A percentile compares a stretch with the other conserved stretches of the same genome.
Conservation (phyloP, 1,140 invertebrate species). For the Adelges cooleyi region DNA sequence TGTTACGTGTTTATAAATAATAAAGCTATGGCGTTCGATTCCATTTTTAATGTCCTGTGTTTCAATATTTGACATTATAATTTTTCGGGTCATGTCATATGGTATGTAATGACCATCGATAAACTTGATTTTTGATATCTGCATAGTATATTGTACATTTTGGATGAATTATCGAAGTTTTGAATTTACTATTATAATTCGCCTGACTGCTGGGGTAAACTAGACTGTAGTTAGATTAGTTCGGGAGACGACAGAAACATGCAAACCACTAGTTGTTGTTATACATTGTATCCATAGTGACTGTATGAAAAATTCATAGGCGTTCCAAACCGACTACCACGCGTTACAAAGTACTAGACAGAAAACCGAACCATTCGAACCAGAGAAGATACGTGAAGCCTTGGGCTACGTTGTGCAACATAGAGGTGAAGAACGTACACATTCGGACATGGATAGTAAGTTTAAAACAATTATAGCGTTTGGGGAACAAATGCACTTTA, state of each 20-base stretch:
- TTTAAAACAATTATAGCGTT: background rate
- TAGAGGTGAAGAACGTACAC: background rate
- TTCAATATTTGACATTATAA: too few relatives aligned
- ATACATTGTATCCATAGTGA: constrained; percentile 22
- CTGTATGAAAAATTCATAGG: constrained; percentile 12
- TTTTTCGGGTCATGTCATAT: too few relatives aligned
- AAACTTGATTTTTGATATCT: too few relatives aligned
- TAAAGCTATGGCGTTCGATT: too few relatives aligned
- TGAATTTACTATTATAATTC: too few relatives aligned
- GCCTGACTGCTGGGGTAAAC: background rate
- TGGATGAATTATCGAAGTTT: too few relatives aligned
- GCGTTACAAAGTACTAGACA: background rate
- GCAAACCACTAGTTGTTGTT: background rate
- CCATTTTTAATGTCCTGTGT: too few relatives aligned
- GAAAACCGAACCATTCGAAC: background rate
- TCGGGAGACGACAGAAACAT: background rate
- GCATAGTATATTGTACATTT: too few relatives aligned
- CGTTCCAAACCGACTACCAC: background rate
- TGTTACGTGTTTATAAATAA: too few relatives aligned
- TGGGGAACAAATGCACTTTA: too few relatives aligned
- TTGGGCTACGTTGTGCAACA: background rate
- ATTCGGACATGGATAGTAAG: constrained; percentile 12
- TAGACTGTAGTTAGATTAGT: background rate
- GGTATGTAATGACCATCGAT: too few relatives aligned
- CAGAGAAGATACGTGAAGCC: constrained; percentile 11